Conservation (phyloP, 2,888 invertebrate species). For the Polydrusus tereticollis region DNA sequence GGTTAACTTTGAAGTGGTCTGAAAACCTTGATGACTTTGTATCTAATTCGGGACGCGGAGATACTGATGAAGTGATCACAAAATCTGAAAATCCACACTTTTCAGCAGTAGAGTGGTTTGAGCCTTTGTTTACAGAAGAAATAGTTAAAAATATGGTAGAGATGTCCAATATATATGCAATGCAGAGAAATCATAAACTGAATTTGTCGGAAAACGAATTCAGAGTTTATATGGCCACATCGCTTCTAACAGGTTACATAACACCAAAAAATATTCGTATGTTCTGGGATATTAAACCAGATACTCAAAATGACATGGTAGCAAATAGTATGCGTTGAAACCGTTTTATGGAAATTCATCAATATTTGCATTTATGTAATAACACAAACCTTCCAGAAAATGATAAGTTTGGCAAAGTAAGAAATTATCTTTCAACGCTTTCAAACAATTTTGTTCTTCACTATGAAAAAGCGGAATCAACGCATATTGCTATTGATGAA, state of each 20-base stretch:
- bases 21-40: too few relatives aligned
- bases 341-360: neutral
- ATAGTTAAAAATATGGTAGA: conserved; percentile 1
- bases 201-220: too few relatives aligned
- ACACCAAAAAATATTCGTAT: neutral
- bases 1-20: too few relatives aligned
- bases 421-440: neutral
- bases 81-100: too few relatives aligned
- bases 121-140: neutral
- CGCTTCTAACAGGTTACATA: neutral
- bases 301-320: neutral
- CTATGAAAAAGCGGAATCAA: neutral
- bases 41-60: too few relatives aligned
- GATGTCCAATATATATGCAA: neutral
- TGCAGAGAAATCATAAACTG: neutral
- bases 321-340: neutral
- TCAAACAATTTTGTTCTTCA: neutral
- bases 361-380: neutral
- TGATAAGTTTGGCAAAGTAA: neutral
- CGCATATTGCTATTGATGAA: neutral
- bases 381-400: neutral
- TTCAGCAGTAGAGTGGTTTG: conserved; percentile 2
- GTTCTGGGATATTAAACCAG: neutral
- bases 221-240: neutral
- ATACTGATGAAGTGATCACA: too few relatives aligned